A percentile compares a stretch with the other conserved stretches of the same genome.
These are phyloP conservation scores for Silurus meridionalis DNA, from an alignment of 2,113 vertebrate genomes.

Conservation along the genomic window DNA sequence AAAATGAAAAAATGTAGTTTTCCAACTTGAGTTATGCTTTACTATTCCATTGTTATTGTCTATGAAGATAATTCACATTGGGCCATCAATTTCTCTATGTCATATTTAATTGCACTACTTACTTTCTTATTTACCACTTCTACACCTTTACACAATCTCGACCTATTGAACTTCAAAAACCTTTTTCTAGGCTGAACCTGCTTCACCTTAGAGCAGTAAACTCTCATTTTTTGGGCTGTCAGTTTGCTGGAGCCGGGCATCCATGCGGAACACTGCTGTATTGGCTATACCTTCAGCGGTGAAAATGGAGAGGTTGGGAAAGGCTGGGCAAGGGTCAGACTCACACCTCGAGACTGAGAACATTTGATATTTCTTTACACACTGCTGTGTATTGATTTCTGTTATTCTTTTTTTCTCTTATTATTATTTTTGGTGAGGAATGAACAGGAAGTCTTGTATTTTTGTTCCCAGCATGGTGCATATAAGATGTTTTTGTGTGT, in stretches of 20 bases:
- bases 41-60: neutral
- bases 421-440: neutral
- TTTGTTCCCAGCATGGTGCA: neutral
- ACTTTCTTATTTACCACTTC: neutral
- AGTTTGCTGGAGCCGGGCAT: slow-evolving; percentile 62
- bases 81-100: neutral
- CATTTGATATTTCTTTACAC: slow-evolving; percentile 56
- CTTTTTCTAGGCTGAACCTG: slow-evolving; percentile 64
- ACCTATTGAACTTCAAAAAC: slow-evolving; percentile 60
- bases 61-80: neutral
- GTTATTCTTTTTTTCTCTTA: slow-evolving; percentile 43
- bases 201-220: slow-evolving; percentile 64
- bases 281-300: slow-evolving; percentile 50
- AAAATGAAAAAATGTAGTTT: neutral
- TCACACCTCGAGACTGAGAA: slow-evolving; percentile 47
- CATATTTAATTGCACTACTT: neutral
- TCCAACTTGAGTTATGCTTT: neutral
- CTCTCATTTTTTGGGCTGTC: slow-evolving; percentile 72
- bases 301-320: slow-evolving; percentile 51
- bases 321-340: slow-evolving; percentile 36
- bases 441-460: slow-evolving; percentile 25
- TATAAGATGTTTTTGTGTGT: neutral
- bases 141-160: slow-evolving; percentile 34
- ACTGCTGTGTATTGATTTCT: slow-evolving; percentile 63
- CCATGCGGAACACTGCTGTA: slow-evolving; percentile 60